Conservation (phyloP, 2,113 vertebrate genomes). For the Microtus ochrogaster region DNA sequence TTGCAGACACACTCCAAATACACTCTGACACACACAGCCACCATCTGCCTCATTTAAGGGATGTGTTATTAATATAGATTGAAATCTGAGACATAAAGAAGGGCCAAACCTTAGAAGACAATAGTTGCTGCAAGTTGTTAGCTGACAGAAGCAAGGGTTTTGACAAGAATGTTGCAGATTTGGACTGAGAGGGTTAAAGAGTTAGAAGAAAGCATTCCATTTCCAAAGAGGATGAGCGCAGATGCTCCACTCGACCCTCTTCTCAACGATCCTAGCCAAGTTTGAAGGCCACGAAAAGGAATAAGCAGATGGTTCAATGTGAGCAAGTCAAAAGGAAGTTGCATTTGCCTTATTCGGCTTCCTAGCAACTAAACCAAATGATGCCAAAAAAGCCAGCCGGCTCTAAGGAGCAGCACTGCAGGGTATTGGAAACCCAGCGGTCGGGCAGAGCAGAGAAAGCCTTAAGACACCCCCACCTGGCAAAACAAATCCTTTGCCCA, state of each 20-base stretch:
- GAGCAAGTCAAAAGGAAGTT: constrained; percentile 77
- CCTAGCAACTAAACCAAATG: constrained; percentile 69
- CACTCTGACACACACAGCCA: background rate
- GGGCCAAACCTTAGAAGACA: background rate
- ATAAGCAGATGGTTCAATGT: constrained; percentile 77
- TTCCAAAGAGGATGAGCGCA: constrained; percentile 53
- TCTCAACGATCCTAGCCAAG: constrained; percentile 59
- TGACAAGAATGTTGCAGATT: background rate
- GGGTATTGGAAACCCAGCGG: constrained; percentile 67
- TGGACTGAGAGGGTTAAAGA: constrained; percentile 51
- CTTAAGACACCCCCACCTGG: constrained; percentile 49
- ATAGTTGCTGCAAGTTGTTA: background rate
- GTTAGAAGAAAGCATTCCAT: constrained; percentile 25
- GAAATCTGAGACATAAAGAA: background rate
- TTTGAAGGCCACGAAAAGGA: constrained; percentile 65
- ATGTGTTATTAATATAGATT: background rate
- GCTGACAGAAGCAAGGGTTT: background rate
- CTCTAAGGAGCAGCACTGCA: constrained; percentile 65
- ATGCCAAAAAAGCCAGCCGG: constrained; percentile 70
- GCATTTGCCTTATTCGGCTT: constrained; percentile 74
- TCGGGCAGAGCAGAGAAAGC: constrained; percentile 51
- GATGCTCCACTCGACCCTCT: constrained; percentile 62
- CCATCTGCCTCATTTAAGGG: background rate
- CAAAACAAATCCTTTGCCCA: background rate
- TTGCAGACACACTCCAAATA: background rate